phyloP scores from a whole-genome alignment of 2,113 vertebrate genomes.

The Malurus cyaneus region DNA sequence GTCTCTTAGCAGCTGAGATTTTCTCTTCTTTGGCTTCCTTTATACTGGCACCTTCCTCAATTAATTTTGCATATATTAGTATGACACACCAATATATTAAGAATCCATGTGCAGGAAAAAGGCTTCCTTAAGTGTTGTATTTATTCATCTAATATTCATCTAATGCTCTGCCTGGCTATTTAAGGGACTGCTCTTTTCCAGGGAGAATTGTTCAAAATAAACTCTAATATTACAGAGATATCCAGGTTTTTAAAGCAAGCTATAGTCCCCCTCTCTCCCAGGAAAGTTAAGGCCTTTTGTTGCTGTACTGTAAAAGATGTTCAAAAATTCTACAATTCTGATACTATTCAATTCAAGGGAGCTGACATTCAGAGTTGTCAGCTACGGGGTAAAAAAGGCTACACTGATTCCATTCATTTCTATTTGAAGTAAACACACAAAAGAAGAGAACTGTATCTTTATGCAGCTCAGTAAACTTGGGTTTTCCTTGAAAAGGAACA shows the following conservation, averaged over 20 bases:
- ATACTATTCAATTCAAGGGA: not conserved
- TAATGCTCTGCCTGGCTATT: not conserved
- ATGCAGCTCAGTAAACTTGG: not conserved
- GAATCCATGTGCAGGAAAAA: not conserved
- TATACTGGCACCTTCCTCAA: not conserved
- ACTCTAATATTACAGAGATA: not conserved
- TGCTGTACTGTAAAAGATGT: not conserved
- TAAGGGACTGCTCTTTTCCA: not conserved
- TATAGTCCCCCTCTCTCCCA: not conserved
- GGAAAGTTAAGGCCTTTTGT: not conserved
- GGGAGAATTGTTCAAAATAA: not conserved
- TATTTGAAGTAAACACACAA: not conserved
- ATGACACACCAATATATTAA: not conserved
- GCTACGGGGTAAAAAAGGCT: not conserved
- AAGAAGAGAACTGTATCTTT: not conserved
- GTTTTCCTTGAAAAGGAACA: not conserved
- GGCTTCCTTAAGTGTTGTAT: not conserved
- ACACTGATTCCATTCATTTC: not conserved
- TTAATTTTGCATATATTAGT: not conserved
- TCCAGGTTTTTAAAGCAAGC: not conserved
- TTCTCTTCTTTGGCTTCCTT: not conserved
- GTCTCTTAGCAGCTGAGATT: not conserved
- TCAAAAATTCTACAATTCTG: not conserved
- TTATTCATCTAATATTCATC: not conserved
- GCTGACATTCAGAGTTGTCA: not conserved